Base-by-base conservation (phyloP, 2,113 vertebrate species). In the Antigone vipio region DNA sequence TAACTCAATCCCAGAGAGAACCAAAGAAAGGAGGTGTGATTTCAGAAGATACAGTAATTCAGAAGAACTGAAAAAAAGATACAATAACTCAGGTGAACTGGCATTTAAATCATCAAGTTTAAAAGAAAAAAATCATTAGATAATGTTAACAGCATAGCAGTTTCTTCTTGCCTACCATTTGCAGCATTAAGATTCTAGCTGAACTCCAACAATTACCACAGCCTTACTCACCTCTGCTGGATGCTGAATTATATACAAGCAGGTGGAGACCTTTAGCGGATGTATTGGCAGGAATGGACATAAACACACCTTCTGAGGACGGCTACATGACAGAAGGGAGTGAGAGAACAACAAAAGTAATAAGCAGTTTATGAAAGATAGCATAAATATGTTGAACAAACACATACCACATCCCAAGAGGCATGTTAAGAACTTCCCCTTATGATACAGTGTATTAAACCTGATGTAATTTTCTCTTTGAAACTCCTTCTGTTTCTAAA, bases 261-360 rank as follows among this genome's bases (percentile, higher is more conserved):
- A 98, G 15, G 99, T 99, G 68, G 99, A 99, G 87, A 99, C 98
- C 58, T 98, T 98, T 62, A 99, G 96, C 0, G 99, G 99, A 89
- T 98, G 97, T 38, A 97, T 44, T 12, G 99, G 99, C 53, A 99
- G 98, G 97, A 99, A 99, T 2, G 99, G 99, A 97, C 99, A 99
- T 81, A 99, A 97, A 94, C 99, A 99, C 82, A 99, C 99, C 97
- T 99, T 99, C 97, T 98, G 98, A 81, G 99, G 99, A 68, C 99
- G 99, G 92, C 99, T 99, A 84, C 32, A 97, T 13, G 40, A 88
- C 56, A 96, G 72, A 92, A 96, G 69, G 6, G 58, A 96, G 60
- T 11, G 12, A 93, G 35, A 91, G 12, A 93, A 87, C 22, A 90
- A 92, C 3, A 83, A 62, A 96, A 81, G 19, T 29, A 80, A 53